phyloP scores from a whole-genome alignment of 2,113 vertebrate genomes.

The Nestor notabilis region DNA sequence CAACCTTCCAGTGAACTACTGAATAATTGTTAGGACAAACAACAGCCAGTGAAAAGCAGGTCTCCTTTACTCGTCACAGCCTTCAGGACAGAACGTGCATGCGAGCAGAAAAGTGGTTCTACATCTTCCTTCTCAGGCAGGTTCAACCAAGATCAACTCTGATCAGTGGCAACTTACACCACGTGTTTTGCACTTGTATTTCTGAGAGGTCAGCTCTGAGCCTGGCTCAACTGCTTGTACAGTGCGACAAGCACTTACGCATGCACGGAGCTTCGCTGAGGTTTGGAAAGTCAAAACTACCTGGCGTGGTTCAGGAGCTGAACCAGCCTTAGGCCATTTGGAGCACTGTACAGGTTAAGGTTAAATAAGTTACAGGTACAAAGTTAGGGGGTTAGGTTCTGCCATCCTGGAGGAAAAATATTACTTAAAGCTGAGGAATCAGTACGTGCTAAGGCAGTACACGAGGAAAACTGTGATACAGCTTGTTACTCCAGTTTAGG shows the following conservation, averaged over 20 bases:
- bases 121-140: background rate
- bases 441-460: background rate
- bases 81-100: background rate
- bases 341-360: background rate
- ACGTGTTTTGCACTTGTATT: background rate
- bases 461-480: background rate
- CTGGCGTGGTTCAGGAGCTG: background rate
- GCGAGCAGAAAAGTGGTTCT: background rate
- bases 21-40: background rate
- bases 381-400: background rate
- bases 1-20: background rate
- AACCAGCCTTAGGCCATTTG: background rate
- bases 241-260: no score
- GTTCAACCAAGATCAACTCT: background rate
- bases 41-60: background rate
- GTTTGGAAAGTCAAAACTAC: background rate
- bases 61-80: background rate
- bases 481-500: background rate
- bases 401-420: background rate
- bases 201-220: background rate
- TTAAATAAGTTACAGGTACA: background rate
- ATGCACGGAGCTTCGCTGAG: background rate
- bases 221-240: background rate
- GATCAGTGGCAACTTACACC: background rate
- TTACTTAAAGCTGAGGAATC: background rate